Evolutionary conservation across 1,140 invertebrate genomes (phyloP).

Genomic region (Zaprionus ornatus): DNA sequence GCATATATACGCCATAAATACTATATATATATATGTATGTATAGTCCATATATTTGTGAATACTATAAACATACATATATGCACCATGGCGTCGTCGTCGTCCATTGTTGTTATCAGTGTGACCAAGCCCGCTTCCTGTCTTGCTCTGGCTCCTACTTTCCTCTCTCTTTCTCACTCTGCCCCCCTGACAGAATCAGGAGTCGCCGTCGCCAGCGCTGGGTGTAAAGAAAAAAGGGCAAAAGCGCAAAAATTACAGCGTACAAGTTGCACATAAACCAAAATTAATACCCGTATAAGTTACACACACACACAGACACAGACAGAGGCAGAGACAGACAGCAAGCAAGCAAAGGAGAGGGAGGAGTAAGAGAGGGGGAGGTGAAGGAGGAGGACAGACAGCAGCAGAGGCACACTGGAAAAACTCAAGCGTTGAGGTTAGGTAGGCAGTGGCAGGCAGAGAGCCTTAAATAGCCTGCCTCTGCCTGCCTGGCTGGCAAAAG

Average conservation of each 20-base stretch:
- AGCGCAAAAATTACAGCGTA: slow-evolving; percentile 59
- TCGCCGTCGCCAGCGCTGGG: slow-evolving; percentile 33
- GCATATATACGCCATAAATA: slow-evolving; percentile 45
- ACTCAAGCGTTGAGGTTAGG: slow-evolving; percentile 27
- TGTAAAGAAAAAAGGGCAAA: slow-evolving; percentile 40
- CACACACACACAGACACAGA: slow-evolving; percentile 30
- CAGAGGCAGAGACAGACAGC: slow-evolving; percentile 5
- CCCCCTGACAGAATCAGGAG: slow-evolving; percentile 25
- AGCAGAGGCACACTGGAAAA: not conserved
- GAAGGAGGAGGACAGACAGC: slow-evolving; percentile 21
- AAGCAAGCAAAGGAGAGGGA: slow-evolving; percentile 1
- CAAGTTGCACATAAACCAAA: slow-evolving; percentile 75
- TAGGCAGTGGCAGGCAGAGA: not conserved
- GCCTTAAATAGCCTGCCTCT: slow-evolving; percentile 40
- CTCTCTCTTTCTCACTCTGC: slow-evolving; percentile 3
- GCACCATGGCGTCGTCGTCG: slow-evolving; percentile 13
- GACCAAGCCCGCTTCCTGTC: slow-evolving; percentile 18
- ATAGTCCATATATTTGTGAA: slow-evolving; percentile 2
- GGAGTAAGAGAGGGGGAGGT: too few relatives aligned
- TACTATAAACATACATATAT: slow-evolving; percentile 44
- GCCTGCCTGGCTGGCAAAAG: not conserved
- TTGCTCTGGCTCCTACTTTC: not conserved
- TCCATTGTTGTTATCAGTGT: slow-evolving; percentile 53
- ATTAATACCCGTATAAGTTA: slow-evolving; percentile 73
- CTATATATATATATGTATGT: slow-evolving; percentile 44